Conservation (phyloP, 2,888 invertebrate species). For the Pseudanteris insignis region DNA sequence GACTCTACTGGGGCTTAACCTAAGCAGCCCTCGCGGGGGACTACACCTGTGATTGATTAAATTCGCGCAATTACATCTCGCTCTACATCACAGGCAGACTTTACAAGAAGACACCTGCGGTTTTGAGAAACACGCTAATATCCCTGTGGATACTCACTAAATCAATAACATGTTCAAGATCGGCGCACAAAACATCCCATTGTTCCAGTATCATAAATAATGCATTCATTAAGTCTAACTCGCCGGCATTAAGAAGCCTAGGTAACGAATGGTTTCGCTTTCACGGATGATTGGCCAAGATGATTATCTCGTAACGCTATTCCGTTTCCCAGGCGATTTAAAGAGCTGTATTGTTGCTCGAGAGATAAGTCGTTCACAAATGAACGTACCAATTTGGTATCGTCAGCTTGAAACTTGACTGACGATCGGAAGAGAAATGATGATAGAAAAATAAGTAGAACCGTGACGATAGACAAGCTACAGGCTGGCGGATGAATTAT, state of each 20-base stretch:
- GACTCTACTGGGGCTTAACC: constrained; percentile 40
- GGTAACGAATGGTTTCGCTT: constrained; percentile 2
- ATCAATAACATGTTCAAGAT: constrained; percentile 19
- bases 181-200: constrained; percentile 2
- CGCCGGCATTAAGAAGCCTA: background rate
- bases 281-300: constrained; percentile 4
- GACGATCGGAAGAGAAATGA: background rate
- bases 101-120: constrained; percentile 45
- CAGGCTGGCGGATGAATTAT: constrained; percentile 63
- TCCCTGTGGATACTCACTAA: constrained; percentile 29
- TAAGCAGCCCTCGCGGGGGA: constrained; percentile 46
- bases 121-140: constrained; percentile 32
- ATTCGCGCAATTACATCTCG: constrained; percentile 62
- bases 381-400: constrained; percentile 18
- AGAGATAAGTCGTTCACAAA: constrained; percentile 2
- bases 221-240: constrained; percentile 2
- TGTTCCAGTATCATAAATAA: background rate
- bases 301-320: constrained; percentile 1
- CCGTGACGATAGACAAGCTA: constrained; percentile 47
- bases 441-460: constrained; percentile 18
- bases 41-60: constrained; percentile 63
- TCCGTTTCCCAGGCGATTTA: background rate
- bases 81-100: constrained; percentile 55
- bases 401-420: constrained; percentile 1
- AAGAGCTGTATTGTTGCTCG: too few species aligned